Conservation (phyloP, 2,797 vertebrate genomes). For the Balearica regulorum region DNA sequence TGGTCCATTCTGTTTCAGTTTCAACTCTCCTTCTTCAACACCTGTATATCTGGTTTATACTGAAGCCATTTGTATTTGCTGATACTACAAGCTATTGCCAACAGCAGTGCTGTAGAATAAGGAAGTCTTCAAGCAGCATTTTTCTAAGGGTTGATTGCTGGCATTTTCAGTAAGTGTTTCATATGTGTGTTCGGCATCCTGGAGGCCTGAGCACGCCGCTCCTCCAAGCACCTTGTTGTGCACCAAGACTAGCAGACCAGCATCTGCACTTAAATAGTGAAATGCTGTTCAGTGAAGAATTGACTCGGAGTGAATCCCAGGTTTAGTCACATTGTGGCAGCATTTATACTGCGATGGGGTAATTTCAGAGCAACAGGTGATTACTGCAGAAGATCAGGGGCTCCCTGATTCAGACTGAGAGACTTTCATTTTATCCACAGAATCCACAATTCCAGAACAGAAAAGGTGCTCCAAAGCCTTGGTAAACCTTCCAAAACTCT, state of each 20-base stretch:
- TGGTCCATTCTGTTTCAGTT: background rate
- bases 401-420: background rate
- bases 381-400: background rate
- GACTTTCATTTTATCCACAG: background rate
- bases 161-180: background rate
- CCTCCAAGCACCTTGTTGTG: background rate
- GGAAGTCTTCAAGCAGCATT: background rate
- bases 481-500: background rate
- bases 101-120: background rate
- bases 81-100: background rate
- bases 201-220: background rate
- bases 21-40: background rate
- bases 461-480: background rate
- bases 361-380: background rate
- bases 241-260: background rate
- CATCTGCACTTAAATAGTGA: background rate
- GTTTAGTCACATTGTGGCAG: background rate
- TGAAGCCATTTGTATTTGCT: background rate
- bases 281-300: background rate
- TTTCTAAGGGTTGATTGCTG: background rate
- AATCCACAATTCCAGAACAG: background rate
- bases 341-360: background rate
- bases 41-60: background rate
- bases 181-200: background rate
- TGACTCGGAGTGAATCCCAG: background rate